These are phyloP conservation scores for Mobula birostris DNA, from an alignment of 2,113 vertebrate genomes.

Conservation along the genomic window DNA sequence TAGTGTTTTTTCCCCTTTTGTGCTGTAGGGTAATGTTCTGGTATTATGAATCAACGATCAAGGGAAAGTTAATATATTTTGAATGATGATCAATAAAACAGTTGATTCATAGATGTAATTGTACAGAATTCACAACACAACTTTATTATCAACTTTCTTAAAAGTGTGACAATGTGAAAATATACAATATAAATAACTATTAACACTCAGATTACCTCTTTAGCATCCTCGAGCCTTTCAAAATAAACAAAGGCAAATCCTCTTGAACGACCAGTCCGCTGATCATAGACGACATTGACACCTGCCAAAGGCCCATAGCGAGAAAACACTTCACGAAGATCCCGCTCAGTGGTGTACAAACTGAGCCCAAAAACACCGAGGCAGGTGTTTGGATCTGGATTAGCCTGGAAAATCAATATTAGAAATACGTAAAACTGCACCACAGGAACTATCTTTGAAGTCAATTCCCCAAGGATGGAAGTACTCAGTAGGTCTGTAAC, in stretches of 20 bases:
- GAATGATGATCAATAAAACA: not conserved
- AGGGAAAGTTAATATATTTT: too few relatives aligned
- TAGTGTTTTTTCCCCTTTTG: too few relatives aligned
- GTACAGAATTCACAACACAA: not conserved
- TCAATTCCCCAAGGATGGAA: not conserved
- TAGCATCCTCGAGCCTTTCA: constrained; percentile 83
- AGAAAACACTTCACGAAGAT: constrained; percentile 88
- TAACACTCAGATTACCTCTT: constrained; percentile 68
- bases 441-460: not conserved
- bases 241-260: constrained; percentile 93
- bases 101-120: not conserved
- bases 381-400: constrained; percentile 87
- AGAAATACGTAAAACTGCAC: not conserved
- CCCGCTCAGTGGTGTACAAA: constrained; percentile 85
- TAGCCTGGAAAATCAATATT: constrained; percentile 59
- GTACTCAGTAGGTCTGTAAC: not conserved
- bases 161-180: not conserved
- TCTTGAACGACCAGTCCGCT: constrained; percentile 80
- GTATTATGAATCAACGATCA: too few relatives aligned
- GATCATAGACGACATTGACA: constrained; percentile 89
- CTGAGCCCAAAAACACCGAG: constrained; percentile 90
- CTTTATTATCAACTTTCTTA: not conserved
- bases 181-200: constrained; percentile 30
- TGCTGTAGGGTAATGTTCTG: too few relatives aligned
- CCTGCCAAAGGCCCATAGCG: constrained; percentile 79